Evolutionary conservation across 1,140 invertebrate genomes (phyloP).

Genomic region (Bombyx mori): DNA sequence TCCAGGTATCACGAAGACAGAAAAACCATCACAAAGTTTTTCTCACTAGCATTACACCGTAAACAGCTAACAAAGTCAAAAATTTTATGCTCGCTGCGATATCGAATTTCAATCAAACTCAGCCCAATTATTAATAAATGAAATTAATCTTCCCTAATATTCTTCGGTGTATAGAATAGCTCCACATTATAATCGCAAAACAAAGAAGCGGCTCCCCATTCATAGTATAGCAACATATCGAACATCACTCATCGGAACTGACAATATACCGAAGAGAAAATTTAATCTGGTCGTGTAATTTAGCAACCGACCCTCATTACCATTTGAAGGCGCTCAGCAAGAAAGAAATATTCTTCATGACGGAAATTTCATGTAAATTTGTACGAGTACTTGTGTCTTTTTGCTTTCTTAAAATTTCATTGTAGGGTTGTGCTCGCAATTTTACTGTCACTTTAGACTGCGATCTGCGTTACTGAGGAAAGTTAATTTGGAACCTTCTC

Average conservation of each 20-base stretch:
- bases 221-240: too few species aligned
- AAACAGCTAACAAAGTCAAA: too few species aligned
- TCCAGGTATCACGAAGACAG: too few species aligned
- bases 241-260: conserved; percentile 22
- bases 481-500: conserved; percentile 19
- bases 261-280: conserved; percentile 37
- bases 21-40: too few species aligned
- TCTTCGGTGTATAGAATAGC: too few species aligned
- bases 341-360: conserved; percentile 42
- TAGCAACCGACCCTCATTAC: conserved; percentile 50
- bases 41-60: too few species aligned
- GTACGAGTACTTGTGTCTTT: conserved; percentile 8
- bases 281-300: conserved; percentile 50
- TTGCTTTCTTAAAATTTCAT: conserved; percentile 39
- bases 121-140: too few species aligned
- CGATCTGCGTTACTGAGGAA: conserved; percentile 13
- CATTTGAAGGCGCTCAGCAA: conserved; percentile 35
- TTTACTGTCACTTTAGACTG: conserved; percentile 26
- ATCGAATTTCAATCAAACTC: too few species aligned
- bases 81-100: too few species aligned
- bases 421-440: conserved; percentile 13
- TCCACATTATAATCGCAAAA: too few species aligned
- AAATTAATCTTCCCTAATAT: too few species aligned
- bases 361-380: conserved; percentile 61
- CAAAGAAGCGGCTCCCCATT: too few species aligned